Conservation (phyloP, 2,888 invertebrate genomes). For the Papilio elwesi region DNA sequence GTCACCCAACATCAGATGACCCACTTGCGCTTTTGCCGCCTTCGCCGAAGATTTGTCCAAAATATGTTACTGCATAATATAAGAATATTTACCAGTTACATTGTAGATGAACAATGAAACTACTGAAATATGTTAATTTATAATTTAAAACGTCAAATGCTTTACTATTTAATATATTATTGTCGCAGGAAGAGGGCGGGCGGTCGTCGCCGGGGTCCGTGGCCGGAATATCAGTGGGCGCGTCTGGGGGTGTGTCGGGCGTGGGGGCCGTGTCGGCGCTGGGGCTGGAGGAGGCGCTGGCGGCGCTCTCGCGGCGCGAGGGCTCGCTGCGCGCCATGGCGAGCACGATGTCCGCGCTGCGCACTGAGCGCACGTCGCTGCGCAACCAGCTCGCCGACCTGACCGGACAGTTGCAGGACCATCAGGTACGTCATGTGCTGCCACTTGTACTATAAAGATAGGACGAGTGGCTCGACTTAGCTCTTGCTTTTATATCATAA, state of each 20-base stretch:
- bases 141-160: too few species aligned
- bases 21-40: too few species aligned
- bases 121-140: too few species aligned
- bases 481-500: too few species aligned
- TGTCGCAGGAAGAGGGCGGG: slow-evolving; percentile 26
- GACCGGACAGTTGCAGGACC: slow-evolving; percentile 56
- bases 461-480: too few species aligned
- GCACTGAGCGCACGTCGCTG: slow-evolving; percentile 54
- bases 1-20: too few species aligned
- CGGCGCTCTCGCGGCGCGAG: slow-evolving; percentile 59
- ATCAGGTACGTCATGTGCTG: slow-evolving; percentile 50
- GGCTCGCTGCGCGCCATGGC: slow-evolving; percentile 60
- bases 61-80: too few species aligned
- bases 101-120: too few species aligned
- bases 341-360: slow-evolving; percentile 49
- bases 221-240: slow-evolving; percentile 42
- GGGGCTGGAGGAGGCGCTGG: slow-evolving; percentile 61
- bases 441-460: too few species aligned
- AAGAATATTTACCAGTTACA: too few species aligned
- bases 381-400: slow-evolving; percentile 52
- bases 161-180: too few species aligned
- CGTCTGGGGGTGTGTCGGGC: slow-evolving; percentile 33
- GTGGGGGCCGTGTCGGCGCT: slow-evolving; percentile 46
- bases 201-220: slow-evolving; percentile 46
- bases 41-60: neutral